These are phyloP conservation scores for Trinorchestia longiramus DNA, from an alignment of 1,140 invertebrate species.

Conservation along the genomic window DNA sequence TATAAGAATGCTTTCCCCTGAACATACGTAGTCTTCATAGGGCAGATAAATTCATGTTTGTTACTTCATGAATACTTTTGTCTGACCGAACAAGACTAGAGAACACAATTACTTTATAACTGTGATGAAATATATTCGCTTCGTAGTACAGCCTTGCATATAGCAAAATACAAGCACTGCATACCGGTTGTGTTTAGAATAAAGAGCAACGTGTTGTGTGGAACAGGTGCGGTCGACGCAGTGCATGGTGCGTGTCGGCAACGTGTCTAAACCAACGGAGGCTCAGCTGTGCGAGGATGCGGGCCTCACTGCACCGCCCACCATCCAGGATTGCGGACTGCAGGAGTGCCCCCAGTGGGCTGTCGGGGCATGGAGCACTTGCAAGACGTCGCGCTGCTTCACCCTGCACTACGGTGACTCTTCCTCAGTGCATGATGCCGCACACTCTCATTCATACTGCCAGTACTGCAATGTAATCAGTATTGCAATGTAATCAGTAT, in stretches of 20 bases:
- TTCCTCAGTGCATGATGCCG: neutral
- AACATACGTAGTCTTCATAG: too few species aligned
- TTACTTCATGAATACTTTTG: too few species aligned
- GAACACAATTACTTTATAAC: too few species aligned
- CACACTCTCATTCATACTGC: neutral
- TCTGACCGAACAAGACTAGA: too few species aligned
- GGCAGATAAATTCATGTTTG: too few species aligned
- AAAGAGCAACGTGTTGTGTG: neutral
- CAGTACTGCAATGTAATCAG: neutral
- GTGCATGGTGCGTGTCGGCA: slow-evolving; percentile 77
- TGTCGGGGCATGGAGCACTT: slow-evolving; percentile 79
- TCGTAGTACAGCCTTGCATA: too few species aligned
- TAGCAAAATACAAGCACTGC: too few species aligned
- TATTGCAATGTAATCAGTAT: neutral
- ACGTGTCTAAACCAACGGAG: slow-evolving; percentile 76
- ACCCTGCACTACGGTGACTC: slow-evolving; percentile 79
- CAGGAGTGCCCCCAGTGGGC: slow-evolving; percentile 82
- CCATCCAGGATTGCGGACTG: slow-evolving; percentile 78
- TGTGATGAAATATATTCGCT: too few species aligned
- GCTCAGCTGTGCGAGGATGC: slow-evolving; percentile 80
- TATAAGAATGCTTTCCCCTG: too few species aligned
- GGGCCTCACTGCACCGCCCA: slow-evolving; percentile 76
- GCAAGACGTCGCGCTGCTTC: slow-evolving; percentile 80
- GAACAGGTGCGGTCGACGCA: slow-evolving; percentile 78
- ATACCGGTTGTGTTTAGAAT: neutral